Evolutionary conservation across 2,113 vertebrate genomes (phyloP), one percentile per base, ranked within the genome.

Genomic region (Tamias sibiricus): DNA sequence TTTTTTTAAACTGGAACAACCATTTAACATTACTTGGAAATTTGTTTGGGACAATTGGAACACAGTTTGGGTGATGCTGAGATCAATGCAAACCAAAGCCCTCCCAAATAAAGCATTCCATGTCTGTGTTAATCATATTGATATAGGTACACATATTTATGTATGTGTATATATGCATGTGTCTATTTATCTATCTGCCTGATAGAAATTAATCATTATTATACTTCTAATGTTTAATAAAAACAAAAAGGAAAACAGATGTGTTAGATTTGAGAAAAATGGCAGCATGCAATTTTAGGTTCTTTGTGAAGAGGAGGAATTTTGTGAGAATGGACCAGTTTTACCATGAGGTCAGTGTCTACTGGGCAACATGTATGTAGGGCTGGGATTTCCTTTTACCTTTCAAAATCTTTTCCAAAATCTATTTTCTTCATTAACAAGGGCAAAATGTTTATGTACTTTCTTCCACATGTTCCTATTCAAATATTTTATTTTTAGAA

Each of bases 401-500:
- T 40, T 71, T 66, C 37, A 75, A 80, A 35, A 44, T 54, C 35
- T 81, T 94, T 95, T 75, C 72, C 76, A 94, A 92, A 62, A 95
- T 66, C 35, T 16, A 76, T 66, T 77, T 52, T 94, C 40, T 84
- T 92, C 68, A 47, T 69, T 84, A 90, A 71, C 42, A 42, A 66
- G 35, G 20, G 3, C 6, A 57, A 71, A 88, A 40, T 47, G 66
- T 90, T 74, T 47, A 75, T 68, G 37, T 22, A 26, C 10, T 94
- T 90, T 90, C 2, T 57, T 11, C n/a, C 13, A 66, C 49, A 90
- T 92, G 28, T 52, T 92, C 68, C 49, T 92, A 94, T 62, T 75
- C 26, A 97, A 72, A 69, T 84, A 79, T 84, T 96, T 96, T 91
- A 44, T 80, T 92, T 87, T 85, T 97, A 62, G 42, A 72, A 90